phyloP scores from a whole-genome alignment of 2,113 vertebrate species.

The Microtus montanus region DNA sequence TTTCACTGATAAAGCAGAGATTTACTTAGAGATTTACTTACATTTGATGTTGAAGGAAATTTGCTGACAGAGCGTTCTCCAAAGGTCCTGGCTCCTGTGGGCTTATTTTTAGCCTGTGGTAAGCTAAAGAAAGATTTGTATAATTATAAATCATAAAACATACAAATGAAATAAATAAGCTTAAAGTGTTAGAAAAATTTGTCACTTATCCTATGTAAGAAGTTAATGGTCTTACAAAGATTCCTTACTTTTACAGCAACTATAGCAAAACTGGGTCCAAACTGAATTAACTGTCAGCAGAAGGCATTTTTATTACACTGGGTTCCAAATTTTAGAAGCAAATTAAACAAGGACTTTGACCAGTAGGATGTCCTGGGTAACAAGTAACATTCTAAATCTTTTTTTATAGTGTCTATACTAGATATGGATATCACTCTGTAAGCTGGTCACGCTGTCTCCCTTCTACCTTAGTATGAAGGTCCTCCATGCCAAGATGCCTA shows the following conservation, averaged over 20 bases:
- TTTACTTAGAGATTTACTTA: conserved; percentile 78
- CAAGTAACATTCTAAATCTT: neutral
- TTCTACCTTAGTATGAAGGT: neutral
- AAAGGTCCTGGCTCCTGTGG: conserved; percentile 77
- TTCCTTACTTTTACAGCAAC: neutral
- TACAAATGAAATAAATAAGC: conserved; percentile 17
- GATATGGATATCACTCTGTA: neutral
- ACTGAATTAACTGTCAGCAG: neutral
- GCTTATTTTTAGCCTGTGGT: conserved; percentile 79
- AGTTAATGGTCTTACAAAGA: conserved; percentile 1
- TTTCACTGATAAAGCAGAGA: neutral
- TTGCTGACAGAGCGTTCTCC: conserved; percentile 75
- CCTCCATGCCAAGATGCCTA: neutral
- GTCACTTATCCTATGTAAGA: neutral
- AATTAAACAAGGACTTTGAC: neutral
- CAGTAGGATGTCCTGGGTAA: neutral
- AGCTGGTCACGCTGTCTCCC: neutral
- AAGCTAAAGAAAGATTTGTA: conserved; percentile 75
- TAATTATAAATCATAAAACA: conserved; percentile 53
- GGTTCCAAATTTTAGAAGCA: conserved; percentile 30
- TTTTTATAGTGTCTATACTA: neutral
- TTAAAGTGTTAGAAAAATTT: conserved; percentile 16
- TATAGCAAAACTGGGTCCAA: conserved; percentile 29
- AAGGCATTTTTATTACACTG: neutral
- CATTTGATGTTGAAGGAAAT: conserved; percentile 71